Base-by-base conservation (phyloP, 2,113 vertebrate genomes). In the Gymnarchus niloticus region DNA sequence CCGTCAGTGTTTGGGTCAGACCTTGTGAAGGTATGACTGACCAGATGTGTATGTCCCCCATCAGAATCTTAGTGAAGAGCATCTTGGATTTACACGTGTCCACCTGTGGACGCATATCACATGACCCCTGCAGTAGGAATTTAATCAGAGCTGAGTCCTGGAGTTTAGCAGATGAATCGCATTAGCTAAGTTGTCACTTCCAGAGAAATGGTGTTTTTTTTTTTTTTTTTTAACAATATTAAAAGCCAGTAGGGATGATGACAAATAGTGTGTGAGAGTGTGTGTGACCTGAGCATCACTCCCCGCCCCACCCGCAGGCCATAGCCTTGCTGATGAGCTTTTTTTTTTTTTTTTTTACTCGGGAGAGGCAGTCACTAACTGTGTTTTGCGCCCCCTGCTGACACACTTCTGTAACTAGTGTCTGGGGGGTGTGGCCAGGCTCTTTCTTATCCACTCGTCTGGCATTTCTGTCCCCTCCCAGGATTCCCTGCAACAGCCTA, bases 401-500 rank as follows among this genome's bases (percentile, higher is more conserved):
- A 87, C 84, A 88, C 83, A 37, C 84, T 86, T 85, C 76, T 51
- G 85, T 88, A 84, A 57, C 82, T 54, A 86, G 88, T 88, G 89
- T 91, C 0, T 92, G 10, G 28, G 56, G 28, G 61, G 28, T 2
- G 9, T n/a, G n/a, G n/a, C n/a, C n/a, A n/a, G n/a, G n/a, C n/a
- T n/a, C 61, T 14, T 14, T 69, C 28, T 69, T 12, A 69, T 28
- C 61, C 61, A 37, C 8, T 1, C 37, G 28, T 69, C 25, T 28
- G 25, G 28, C 37, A 28, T 57, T 28, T 81, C 48, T 57, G 28
- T 56, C 76, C 59, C 90, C 87, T 89, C 88, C 90, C 94, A 99
- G 98, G 98, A 94, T 99, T 99, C 87, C 98, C 97, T 9, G 96
- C 95, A 86, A 96, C 98, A 4, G 96, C 98, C 83, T 99, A 99